Base-by-base conservation (phyloP, 2,797 vertebrate genomes). In the Odontamblyopus rebecca region DNA sequence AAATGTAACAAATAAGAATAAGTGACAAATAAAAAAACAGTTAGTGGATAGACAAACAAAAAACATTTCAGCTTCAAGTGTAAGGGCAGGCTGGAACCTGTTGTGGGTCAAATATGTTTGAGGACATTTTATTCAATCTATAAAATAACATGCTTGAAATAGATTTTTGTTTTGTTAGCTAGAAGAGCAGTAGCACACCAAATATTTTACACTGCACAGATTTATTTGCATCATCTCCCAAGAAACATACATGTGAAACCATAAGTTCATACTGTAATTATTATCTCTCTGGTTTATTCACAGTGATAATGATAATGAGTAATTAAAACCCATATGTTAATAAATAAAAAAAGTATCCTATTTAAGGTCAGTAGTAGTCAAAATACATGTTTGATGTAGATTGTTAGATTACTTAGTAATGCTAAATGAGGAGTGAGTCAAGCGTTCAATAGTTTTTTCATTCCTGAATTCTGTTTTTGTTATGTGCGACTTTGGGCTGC, bases 401-500 rank as follows among this genome's bases (percentile, higher is more conserved):
- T 81, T 72, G 89, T 74, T 84, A 76, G 61, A 71, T 82, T 73
- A 91, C 73, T 85, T 89, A 0, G 94, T 70, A 77, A 98, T 91
- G 64, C 88, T 92, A 88, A 98, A 98, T 41, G 94, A 92, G 2
- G 89, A 77, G 69, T 96, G 92, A 19, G 97, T 95, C 79, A 96
- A 80, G 0, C 63, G 86, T 18, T 79, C 1, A 1, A 98, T 85
- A 56, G 78, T 82, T 89, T 93, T 97, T 87, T 98, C 95, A 0
- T 97, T 96, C 77, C 44, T 92, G 91, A 99, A 98, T 77, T 96
- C 93, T 0, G 94, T 95, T 76, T 89, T 94, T 72, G 86, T 87
- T 63, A 99, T 97, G 67, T 82, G 78, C 0, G 97, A 97, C 76
- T 96, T 94, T 54, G 97, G 98, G 72, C 97, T 99, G 62, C 98